Evolutionary conservation across 2,113 vertebrate genomes (phyloP).

Genomic region (Cyanistes caeruleus): DNA sequence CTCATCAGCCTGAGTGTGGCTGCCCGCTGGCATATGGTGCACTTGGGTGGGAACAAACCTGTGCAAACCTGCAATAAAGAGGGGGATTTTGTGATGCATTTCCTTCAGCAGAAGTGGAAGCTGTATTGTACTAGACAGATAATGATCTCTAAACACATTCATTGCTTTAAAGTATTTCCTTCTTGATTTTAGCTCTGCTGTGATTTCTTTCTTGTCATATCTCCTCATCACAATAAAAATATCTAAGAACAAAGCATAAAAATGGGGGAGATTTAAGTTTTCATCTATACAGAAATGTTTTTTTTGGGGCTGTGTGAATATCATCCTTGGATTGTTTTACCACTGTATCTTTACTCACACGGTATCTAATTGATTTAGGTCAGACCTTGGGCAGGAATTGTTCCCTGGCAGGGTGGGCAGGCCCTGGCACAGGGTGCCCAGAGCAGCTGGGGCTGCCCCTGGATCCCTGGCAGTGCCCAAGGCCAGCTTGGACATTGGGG

Average conservation of each 20-base stretch:
- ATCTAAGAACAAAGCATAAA: neutral
- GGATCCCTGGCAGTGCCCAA: neutral
- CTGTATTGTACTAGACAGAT: neutral
- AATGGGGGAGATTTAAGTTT: neutral
- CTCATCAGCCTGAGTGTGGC: neutral
- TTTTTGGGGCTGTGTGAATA: neutral
- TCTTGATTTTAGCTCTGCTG: neutral
- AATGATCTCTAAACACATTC: neutral
- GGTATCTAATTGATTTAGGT: neutral
- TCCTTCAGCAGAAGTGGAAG: neutral
- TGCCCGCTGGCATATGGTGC: constrained; percentile 17
- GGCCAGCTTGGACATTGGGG: neutral
- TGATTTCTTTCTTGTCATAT: constrained; percentile 29
- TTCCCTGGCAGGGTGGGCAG: neutral
- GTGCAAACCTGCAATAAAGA: neutral
- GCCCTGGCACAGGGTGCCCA: neutral
- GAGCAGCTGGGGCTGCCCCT: neutral
- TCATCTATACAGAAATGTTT: neutral
- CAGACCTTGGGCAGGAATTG: accelerated
- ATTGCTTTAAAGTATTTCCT: neutral
- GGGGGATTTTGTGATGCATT: neutral
- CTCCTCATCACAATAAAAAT: neutral
- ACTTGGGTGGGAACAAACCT: neutral
- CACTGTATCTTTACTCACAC: neutral
- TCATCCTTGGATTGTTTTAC: neutral